Evolutionary conservation across 2,888 invertebrate species (phyloP).

Genomic region (Coenonympha arcania): DNA sequence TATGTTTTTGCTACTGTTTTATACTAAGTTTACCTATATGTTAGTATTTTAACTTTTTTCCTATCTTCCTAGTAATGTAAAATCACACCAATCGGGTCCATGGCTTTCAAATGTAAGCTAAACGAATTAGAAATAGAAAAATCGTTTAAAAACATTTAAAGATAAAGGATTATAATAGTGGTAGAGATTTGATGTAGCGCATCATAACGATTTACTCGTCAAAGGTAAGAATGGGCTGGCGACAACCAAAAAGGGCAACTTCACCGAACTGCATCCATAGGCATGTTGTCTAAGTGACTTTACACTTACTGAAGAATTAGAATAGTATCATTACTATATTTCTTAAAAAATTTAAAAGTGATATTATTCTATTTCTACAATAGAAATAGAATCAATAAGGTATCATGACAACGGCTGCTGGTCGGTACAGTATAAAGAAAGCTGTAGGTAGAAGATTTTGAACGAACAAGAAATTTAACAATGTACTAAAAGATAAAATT

Average conservation of each 20-base stretch:
- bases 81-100: conserved; percentile 52
- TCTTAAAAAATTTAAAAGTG: too few species aligned
- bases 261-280: too few species aligned
- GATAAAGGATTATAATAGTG: conserved; percentile 19
- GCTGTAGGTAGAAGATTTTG: not conserved
- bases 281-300: too few species aligned
- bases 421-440: too few species aligned
- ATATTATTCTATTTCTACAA: too few species aligned
- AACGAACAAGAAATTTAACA: conserved; percentile 5
- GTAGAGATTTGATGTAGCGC: not conserved
- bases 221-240: not conserved
- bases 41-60: not conserved
- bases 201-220: not conserved
- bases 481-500: conserved; percentile 30
- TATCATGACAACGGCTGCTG: too few species aligned
- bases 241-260: not conserved
- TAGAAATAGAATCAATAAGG: too few species aligned
- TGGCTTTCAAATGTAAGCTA: conserved; percentile 52
- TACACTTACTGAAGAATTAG: too few species aligned
- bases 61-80: conserved; percentile 6
- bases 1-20: not conserved
- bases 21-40: not conserved
- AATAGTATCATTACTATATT: too few species aligned
- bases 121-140: conserved; percentile 57
- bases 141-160: conserved; percentile 26